Evolutionary conservation across 2,797 vertebrate genomes (phyloP), one percentile per base, ranked within the genome.

Genomic region (Acomys russatus): DNA sequence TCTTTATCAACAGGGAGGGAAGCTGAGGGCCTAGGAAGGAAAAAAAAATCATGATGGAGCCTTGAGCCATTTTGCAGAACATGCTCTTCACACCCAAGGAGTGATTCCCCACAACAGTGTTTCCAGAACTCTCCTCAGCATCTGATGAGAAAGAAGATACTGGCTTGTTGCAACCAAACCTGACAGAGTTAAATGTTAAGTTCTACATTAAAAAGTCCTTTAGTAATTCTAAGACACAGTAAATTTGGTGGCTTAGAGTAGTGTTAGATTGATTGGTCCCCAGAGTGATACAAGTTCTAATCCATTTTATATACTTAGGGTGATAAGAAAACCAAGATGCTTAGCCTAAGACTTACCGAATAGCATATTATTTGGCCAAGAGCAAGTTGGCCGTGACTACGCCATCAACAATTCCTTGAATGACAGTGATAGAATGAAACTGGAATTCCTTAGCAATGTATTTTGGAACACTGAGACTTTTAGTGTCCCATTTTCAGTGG

Each of bases 131-230:
- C 38, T 51, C 22, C 90, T 92, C 68, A 88, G 35, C 4, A 82
- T 12, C 68, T 61, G 56, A 1, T 79, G 89, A 92, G 30, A 76
- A 96, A 25, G 38, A 95, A 89, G 59, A 20, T 79, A 91, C 22
- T 12, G 79, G 94, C 17, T 17, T 9, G 4, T 44, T 68, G 66
- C 3, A 30, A 35, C 84, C 51, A 76, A 76, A 84, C 7, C 61
- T 88, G 78, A 25, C 14, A 93, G 23, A 83, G 28, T 78, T 88
- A 82, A 68, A 88, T 76, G 74, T 93, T 51, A 79, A 91, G 4
- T 78, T 91, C 11, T 33, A 71, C 7, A 54, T 82, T 59, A 17
- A 28, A 85, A 80, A 80, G 73, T 70, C 28, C 84, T 61, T 54
- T 84, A 68, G 51, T 78, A 38, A 71, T 61, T 77, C 0, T 20